Conservation (phyloP, 2,888 invertebrate species). For the Heliconius charithonia region DNA sequence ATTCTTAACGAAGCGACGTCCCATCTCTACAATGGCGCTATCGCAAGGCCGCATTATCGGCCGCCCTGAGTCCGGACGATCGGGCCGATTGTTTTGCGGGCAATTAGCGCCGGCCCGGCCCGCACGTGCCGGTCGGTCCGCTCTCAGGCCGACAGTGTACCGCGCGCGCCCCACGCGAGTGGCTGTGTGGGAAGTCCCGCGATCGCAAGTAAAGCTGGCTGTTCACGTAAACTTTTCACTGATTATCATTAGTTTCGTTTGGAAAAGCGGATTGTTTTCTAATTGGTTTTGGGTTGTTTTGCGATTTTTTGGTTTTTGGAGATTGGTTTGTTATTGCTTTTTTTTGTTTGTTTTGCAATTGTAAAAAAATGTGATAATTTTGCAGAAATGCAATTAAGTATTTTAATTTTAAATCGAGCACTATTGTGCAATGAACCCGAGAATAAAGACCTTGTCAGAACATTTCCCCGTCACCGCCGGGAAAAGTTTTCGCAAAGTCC, state of each 20-base stretch:
- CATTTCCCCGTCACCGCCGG: conserved; percentile 54
- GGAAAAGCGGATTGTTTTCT: conserved; percentile 4
- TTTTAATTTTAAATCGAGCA: not conserved
- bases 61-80: conserved; percentile 60
- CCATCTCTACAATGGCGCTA: conserved; percentile 50
- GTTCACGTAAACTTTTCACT: conserved; percentile 42
- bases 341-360: not conserved
- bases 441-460: conserved; percentile 35
- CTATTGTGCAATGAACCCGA: conserved; percentile 33
- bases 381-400: not conserved
- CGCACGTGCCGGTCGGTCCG: conserved; percentile 60
- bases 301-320: not conserved
- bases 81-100: conserved; percentile 81
- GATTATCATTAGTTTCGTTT: not conserved
- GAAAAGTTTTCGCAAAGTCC: conserved; percentile 69
- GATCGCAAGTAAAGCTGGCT: conserved; percentile 50
- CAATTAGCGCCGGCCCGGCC: conserved; percentile 74
- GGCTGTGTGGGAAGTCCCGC: conserved; percentile 62
- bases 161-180: conserved; percentile 78
- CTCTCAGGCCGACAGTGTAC: conserved; percentile 65
- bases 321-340: not conserved
- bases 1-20: conserved; percentile 12
- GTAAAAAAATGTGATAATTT: not conserved
- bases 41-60: conserved; percentile 66
- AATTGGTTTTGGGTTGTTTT: not conserved